Evolutionary conservation across 92 coral and sea anemone species (phyloP).

Genomic region (Palythoa heliodiscus): DNA sequence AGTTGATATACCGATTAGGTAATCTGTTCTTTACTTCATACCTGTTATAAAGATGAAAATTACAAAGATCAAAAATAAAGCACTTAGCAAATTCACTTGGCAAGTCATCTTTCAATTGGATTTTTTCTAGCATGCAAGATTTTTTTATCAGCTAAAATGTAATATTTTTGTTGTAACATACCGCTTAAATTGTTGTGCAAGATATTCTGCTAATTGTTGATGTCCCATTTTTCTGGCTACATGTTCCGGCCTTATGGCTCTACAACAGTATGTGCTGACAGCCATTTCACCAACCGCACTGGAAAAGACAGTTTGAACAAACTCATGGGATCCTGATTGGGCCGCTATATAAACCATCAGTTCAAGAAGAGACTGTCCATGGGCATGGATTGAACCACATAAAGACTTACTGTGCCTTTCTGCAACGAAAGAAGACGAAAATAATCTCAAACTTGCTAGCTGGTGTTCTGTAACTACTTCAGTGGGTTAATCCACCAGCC

Average conservation of each 20-base stretch:
- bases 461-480: background rate
- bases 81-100: no score
- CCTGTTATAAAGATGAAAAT: no score
- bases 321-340: constrained; percentile 1
- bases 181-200: background rate
- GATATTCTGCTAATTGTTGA: constrained; percentile 19
- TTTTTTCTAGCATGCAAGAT: no score
- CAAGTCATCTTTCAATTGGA: no score
- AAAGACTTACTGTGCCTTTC: background rate
- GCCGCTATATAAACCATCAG: constrained; percentile 43
- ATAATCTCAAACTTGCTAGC: background rate
- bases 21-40: no score
- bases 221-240: constrained; percentile 31
- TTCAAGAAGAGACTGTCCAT: constrained; percentile 3
- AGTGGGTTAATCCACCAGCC: background rate
- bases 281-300: background rate
- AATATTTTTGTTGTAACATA: background rate
- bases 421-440: background rate
- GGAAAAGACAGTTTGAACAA: constrained; percentile 3
- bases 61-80: no score
- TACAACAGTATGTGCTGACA: constrained; percentile 5
- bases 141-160: no score
- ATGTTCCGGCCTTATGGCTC: constrained; percentile 33
- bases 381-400: background rate
- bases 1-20: no score